Percentiles rank a stretch among this genome's conserved stretches.
Conservation (phyloP, 2,113 vertebrate species). For the Desmodus rotundus region DNA sequence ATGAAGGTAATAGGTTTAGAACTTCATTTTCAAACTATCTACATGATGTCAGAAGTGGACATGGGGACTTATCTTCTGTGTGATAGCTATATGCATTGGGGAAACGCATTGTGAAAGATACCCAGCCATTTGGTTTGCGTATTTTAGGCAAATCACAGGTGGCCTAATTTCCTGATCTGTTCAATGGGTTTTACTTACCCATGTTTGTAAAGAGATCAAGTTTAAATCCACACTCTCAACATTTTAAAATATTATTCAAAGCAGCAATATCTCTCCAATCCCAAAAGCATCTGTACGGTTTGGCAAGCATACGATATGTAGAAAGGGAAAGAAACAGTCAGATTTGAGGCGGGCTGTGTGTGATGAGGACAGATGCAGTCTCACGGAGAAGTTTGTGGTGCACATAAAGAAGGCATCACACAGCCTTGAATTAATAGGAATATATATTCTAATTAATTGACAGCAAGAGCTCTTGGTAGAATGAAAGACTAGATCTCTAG, state of each 20-base stretch:
- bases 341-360: background rate
- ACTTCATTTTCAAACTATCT: background rate
- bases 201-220: background rate
- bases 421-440: slow-evolving; percentile 73
- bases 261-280: slow-evolving; percentile 19
- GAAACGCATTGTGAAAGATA: background rate
- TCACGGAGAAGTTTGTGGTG: slow-evolving; percentile 53
- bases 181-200: background rate
- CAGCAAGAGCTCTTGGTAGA: slow-evolving; percentile 72
- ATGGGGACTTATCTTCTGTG: background rate
- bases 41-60: background rate
- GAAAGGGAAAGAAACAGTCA: slow-evolving; percentile 45
- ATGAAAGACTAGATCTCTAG: slow-evolving; percentile 60
- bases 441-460: slow-evolving; percentile 78
- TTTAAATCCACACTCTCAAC: slow-evolving; percentile 1
- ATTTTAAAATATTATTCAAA: slow-evolving; percentile 46
- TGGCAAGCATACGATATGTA: slow-evolving; percentile 28
- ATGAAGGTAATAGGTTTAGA: background rate
- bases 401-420: slow-evolving; percentile 60
- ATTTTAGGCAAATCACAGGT: background rate
- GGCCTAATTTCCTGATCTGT: slow-evolving; percentile 18
- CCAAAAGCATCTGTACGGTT: slow-evolving; percentile 14
- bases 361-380: slow-evolving; percentile 20
- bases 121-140: background rate
- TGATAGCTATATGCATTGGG: background rate